Percentiles rank a stretch among this genome's conserved stretches.
Evolutionary conservation across 2,888 invertebrate species (phyloP).

Genomic region (Cheilosia pagana): DNA sequence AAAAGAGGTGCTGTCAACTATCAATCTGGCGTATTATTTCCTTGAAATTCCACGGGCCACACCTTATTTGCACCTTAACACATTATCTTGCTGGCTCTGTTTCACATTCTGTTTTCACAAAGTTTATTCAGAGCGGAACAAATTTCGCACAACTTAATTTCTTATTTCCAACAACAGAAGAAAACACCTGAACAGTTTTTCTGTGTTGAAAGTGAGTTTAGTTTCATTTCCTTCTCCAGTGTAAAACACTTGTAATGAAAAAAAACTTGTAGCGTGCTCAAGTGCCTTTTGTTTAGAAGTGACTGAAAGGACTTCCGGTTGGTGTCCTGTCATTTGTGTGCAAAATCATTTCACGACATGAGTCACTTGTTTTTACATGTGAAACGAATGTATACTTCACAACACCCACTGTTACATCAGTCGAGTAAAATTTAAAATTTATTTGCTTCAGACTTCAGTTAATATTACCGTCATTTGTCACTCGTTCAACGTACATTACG

Average conservation of each 20-base stretch:
- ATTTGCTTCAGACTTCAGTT: constrained; percentile 11
- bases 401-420: background rate
- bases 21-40: too few species aligned
- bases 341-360: constrained; percentile 39
- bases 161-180: background rate
- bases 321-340: constrained; percentile 29
- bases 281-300: constrained; percentile 51
- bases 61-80: too few species aligned
- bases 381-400: background rate
- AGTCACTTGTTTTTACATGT: constrained; percentile 20
- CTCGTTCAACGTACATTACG: constrained; percentile 55
- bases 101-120: too few species aligned
- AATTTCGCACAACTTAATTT: background rate
- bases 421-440: constrained; percentile 17
- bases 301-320: constrained; percentile 50
- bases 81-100: too few species aligned
- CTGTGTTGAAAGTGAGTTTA: background rate
- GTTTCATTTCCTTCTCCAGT: constrained; percentile 17
- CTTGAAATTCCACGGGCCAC: too few species aligned
- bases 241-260: constrained; percentile 2
- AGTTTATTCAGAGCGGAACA: too few species aligned
- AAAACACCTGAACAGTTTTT: background rate
- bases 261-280: constrained; percentile 34
- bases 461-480: constrained; percentile 49
- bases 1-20: too few species aligned